phyloP scores from a whole-genome alignment of 2,888 invertebrate genomes.

The Pantelozetes paolii region DNA sequence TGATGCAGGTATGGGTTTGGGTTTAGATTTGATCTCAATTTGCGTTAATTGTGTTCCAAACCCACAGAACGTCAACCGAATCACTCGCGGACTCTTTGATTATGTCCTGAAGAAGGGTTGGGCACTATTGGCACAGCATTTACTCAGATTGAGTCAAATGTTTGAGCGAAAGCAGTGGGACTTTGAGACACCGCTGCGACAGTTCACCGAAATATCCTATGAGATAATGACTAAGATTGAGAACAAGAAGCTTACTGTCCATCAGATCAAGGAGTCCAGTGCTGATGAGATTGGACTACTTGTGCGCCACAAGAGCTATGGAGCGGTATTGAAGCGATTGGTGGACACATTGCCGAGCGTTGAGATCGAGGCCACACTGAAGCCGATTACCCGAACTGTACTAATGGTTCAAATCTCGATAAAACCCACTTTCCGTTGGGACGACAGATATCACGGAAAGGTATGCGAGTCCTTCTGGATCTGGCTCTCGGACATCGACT shows the following conservation, averaged over 20 bases:
- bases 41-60: constrained; percentile 37
- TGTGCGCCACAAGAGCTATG: constrained; percentile 71
- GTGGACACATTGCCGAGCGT: constrained; percentile 79
- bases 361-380: constrained; percentile 74
- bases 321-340: constrained; percentile 70
- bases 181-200: constrained; percentile 75
- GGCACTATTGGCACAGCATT: constrained; percentile 77
- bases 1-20: constrained; percentile 66
- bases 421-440: constrained; percentile 73
- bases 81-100: constrained; percentile 88
- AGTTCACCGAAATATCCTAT: constrained; percentile 62
- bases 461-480: constrained; percentile 89
- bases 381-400: constrained; percentile 92
- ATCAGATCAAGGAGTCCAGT: constrained; percentile 78
- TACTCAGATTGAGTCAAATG: constrained; percentile 84
- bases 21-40: constrained; percentile 13
- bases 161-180: constrained; percentile 88
- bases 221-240: constrained; percentile 75
- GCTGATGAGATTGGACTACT: constrained; percentile 72
- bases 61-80: constrained; percentile 78
- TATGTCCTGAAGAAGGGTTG: constrained; percentile 83
- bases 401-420: constrained; percentile 75
- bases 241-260: constrained; percentile 64
- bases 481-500: constrained; percentile 93
- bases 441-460: constrained; percentile 81